phyloP scores from a whole-genome alignment of 2,888 invertebrate genomes.

The Zeuzera pyrina region DNA sequence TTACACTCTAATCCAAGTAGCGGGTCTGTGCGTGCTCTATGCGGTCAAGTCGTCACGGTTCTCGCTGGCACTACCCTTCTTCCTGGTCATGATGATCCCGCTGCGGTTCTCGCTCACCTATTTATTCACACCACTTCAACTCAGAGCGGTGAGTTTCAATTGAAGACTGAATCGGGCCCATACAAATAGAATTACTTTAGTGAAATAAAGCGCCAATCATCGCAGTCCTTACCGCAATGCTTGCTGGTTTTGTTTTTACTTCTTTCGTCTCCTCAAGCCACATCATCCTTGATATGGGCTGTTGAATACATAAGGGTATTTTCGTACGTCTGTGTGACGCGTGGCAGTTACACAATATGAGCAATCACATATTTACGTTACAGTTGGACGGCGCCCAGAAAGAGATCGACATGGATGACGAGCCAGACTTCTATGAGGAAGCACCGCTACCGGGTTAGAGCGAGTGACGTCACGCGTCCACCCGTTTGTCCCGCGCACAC shows the following conservation, averaged over 20 bases:
- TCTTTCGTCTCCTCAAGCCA: no score
- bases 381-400: conserved; percentile 92
- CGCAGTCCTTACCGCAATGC: no score
- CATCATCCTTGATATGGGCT: no score
- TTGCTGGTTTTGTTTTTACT: no score
- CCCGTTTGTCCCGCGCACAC: no score
- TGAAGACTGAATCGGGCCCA: no score
- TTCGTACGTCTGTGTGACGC: no score
- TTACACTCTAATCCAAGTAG: conserved; percentile 88
- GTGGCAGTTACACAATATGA: no score
- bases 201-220: no score
- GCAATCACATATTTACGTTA: no score
- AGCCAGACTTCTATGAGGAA: conserved; percentile 95
- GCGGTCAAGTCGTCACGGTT: conserved; percentile 90
- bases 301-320: no score
- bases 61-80: conserved; percentile 94
- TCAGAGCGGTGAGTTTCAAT: conserved; percentile 86
- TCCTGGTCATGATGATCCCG: conserved; percentile 93
- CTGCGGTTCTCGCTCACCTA: conserved; percentile 81
- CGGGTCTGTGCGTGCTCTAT: conserved; percentile 86
- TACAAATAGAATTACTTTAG: no score
- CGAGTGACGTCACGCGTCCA: background rate
- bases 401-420: conserved; percentile 86
- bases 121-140: conserved; percentile 85
- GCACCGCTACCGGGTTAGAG: conserved; percentile 85